phyloP scores from a whole-genome alignment of 2,797 vertebrate species.

The Catostomus latipinnis region DNA sequence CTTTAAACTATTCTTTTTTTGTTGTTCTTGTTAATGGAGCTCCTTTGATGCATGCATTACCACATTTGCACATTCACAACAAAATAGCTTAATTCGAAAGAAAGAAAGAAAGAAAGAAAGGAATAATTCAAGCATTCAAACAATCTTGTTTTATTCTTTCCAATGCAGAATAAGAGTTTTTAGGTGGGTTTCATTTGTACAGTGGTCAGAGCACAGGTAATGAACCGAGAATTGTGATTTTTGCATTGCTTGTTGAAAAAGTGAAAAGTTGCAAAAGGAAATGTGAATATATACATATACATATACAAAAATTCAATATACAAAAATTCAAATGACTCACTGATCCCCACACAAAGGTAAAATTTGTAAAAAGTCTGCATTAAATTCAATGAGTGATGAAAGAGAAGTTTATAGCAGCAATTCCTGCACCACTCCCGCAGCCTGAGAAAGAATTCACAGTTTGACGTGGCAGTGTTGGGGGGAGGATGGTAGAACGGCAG shows the following conservation, averaged over 20 bases:
- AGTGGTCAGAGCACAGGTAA: background rate
- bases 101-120: conserved; percentile 35
- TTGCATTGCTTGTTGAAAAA: background rate
- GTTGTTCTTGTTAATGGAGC: background rate
- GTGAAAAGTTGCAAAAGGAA: background rate
- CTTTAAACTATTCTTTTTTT: background rate
- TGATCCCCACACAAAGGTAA: background rate
- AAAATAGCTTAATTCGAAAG: conserved; percentile 2
- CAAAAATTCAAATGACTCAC: too few species aligned
- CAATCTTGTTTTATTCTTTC: too few species aligned
- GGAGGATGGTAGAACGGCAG: background rate
- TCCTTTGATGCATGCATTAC: background rate
- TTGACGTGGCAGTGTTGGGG: conserved; percentile 55
- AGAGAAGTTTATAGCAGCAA: background rate
- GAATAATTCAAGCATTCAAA: background rate
- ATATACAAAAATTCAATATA: too few species aligned
- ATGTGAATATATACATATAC: too few species aligned
- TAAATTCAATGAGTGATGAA: background rate
- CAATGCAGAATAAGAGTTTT: background rate
- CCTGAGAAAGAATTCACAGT: conserved; percentile 15
- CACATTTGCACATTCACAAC: background rate
- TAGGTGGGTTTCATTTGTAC: background rate
- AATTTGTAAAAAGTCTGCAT: background rate
- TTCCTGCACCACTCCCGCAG: conserved; percentile 31
- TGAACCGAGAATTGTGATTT: background rate